A percentile compares a stretch with the other conserved stretches of the same genome.
These are phyloP conservation scores for Tragulus kanchil DNA, from an alignment of 2,113 vertebrate species.

Conservation along the genomic window DNA sequence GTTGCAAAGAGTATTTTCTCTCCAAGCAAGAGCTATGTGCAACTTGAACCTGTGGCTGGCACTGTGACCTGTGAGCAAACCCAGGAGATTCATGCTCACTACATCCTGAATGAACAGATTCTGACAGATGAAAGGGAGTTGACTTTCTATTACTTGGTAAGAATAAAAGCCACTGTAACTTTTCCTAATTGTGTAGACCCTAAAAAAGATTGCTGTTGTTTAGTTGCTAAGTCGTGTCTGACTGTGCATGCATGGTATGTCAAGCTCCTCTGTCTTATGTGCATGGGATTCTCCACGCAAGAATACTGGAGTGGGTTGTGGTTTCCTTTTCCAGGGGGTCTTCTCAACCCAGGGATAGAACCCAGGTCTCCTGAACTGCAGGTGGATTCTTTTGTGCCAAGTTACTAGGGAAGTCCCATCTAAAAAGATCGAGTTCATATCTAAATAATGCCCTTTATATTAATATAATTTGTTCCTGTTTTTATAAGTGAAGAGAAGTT, in stretches of 20 bases:
- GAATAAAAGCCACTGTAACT: conserved; percentile 11
- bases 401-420: not conserved
- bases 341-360: not conserved
- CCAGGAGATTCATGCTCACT: conserved; percentile 75
- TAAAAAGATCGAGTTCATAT: not conserved
- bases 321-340: not conserved
- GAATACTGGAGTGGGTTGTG: not conserved
- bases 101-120: conserved; percentile 82
- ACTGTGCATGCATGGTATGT: not conserved
- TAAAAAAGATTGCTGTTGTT: not conserved
- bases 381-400: not conserved
- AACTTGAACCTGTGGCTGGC: conserved; percentile 80
- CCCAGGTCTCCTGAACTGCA: not conserved
- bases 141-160: conserved; percentile 87
- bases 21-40: conserved; percentile 86
- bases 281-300: not conserved
- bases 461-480: not conserved
- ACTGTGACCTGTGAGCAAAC: conserved; percentile 80
- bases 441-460: not conserved
- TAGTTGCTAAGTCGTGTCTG: not conserved
- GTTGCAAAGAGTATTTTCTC: conserved; percentile 79
- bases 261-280: not conserved
- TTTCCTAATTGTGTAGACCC: not conserved
- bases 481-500: conserved; percentile 6
- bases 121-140: conserved; percentile 78